A percentile compares a stretch with the other conserved stretches of the same genome.
Conservation (phyloP, 2,113 vertebrate species). For the Morone chrysops region DNA sequence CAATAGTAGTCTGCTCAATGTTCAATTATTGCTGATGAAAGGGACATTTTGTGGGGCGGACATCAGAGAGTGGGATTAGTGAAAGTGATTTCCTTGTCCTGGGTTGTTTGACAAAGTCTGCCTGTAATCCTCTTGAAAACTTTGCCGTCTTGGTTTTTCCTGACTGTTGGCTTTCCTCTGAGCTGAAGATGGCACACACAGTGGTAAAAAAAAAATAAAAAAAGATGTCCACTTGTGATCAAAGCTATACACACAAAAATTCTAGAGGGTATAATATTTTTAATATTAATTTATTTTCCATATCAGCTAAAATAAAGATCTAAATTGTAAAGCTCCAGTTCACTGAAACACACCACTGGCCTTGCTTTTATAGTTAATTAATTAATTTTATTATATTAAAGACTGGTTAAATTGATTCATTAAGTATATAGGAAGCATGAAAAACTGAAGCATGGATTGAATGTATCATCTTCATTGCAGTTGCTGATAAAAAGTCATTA, state of each 20-base stretch:
- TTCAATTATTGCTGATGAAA: slow-evolving; percentile 85
- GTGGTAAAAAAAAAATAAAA: not conserved
- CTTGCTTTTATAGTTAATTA: not conserved
- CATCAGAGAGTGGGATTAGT: slow-evolving; percentile 82
- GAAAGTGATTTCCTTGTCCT: slow-evolving; percentile 77
- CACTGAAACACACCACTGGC: not conserved
- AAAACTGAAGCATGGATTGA: slow-evolving; percentile 8
- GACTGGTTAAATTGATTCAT: slow-evolving; percentile 13
- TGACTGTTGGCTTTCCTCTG: slow-evolving; percentile 49
- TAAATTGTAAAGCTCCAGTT: slow-evolving; percentile 5
- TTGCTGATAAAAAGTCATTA: slow-evolving; percentile 14
- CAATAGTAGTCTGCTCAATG: slow-evolving; percentile 72
- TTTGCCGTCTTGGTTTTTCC: slow-evolving; percentile 62
- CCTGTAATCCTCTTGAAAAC: slow-evolving; percentile 79
- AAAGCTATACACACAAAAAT: slow-evolving; percentile 7
- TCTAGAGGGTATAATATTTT: not conserved
- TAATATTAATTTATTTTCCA: not conserved
- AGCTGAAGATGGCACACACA: slow-evolving; percentile 40
- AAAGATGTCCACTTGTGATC: slow-evolving; percentile 30
- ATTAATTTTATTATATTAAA: slow-evolving; percentile 7
- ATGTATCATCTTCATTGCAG: slow-evolving; percentile 12
- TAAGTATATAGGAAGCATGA: not conserved
- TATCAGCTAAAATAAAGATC: not conserved
- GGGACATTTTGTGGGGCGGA: slow-evolving; percentile 78
- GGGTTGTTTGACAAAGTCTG: slow-evolving; percentile 80